Evolutionary conservation across 1,140 invertebrate species (phyloP), one percentile per base, ranked within the genome.

Genomic region (Phenacoccus solenopsis): DNA sequence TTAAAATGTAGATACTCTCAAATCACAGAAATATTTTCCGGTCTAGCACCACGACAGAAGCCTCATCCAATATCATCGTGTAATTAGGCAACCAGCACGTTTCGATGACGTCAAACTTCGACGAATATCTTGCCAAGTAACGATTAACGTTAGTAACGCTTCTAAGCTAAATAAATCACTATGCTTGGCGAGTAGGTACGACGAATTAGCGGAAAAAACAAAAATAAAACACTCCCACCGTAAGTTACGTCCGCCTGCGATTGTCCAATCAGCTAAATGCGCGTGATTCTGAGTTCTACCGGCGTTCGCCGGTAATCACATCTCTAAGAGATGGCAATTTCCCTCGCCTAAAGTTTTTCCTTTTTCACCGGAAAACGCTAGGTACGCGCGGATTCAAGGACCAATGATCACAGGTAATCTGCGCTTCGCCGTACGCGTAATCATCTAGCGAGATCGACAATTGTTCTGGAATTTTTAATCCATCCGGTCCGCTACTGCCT

Each of bases 391-490:
- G 38, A 49, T 49, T 49, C 38, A 49, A 49, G 38, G 38, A 49
- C 38, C 38, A 49, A 49, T 49, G 38, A 49, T 49, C 38, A 49
- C 38, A 49, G 38, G 38, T 49, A 49, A 49, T 49, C 38, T 49
- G 38, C 12, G 30, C 20, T 9, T 16, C 38, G 38, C 5, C 4
- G 38, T 16, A n/a, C 38, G 38, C 4, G 38, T 49, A 49, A 49
- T 49, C 38, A 49, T 49, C 38, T 49, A 49, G 5, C 38, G 38
- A 49, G 38, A 49, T 49, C 38, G 38, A 49, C 38, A 49, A 49
- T 49, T 49, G 38, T 49, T 49, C 38, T 49, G 38, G 38, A 49
- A 49, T 49, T 49, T 49, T 49, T 49, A 49, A 49, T 49, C 38
- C 38, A 49, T 49, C 38, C 38, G 38, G 38, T 49, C 38, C 38